Base-by-base conservation (phyloP, 2,888 invertebrate genomes). In the Emmelina monodactyla region DNA sequence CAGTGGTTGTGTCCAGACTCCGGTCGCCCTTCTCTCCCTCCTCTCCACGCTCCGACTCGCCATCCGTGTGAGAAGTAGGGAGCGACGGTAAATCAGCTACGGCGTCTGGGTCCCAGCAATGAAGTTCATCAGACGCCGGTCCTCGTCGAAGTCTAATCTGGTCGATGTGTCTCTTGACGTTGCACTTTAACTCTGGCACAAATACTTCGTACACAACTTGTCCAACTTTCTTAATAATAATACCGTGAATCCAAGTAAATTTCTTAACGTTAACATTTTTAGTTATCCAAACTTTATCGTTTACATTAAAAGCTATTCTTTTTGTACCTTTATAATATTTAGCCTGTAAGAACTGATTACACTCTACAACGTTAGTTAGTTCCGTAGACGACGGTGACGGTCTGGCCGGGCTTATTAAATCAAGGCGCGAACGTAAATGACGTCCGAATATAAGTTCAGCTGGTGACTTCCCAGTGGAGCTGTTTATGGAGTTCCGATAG, bases 401-500 rank as follows among this genome's bases (percentile, higher is more conserved):
- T n/a, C 28, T 29, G 11, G 7, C 2, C 14, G 35, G 39, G 10
- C 28, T 32, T 14, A 46, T 14, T 22, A 45, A 28, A 22, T 49
- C 49, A 14, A 49, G 29, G 1, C 44, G 28, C 1, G 38, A 40
- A 2, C 44, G 33, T 7, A 45, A 14, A 16, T 38, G 38, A 2
- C 31, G 36, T 15, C 41, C 42, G 16, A 36, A 39, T 6, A 46
- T 33, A 32, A 48, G 14, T 28, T 44, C 25, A 9, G 46, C 41
- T 3, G 49, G 45, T 1, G 42, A 42, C 7, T 13, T 28, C 1
- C 34, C 40, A 1, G 44, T 46, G 14, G 39, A 35, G 10, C 33
- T 16, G 15, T 46, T 38, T 3, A 34, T 16, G 5, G 44, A 48
- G 22, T 45, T 47, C 7, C 46, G 19, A 34, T 43, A 45, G 29